phyloP scores from a whole-genome alignment of 2,113 vertebrate genomes.

The Boleophthalmus pectinirostris region DNA sequence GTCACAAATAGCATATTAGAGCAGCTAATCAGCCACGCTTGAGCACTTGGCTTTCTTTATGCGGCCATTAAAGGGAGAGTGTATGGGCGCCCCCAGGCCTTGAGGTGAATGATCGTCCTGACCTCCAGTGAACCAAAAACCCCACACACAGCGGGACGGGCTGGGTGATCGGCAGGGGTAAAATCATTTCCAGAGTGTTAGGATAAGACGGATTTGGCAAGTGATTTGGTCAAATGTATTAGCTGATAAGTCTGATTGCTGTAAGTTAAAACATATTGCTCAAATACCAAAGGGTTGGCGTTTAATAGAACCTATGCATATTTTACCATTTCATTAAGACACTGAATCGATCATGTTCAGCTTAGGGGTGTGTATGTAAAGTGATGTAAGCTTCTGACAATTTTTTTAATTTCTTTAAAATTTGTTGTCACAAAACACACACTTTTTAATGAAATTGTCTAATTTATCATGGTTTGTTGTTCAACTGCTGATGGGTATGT shows the following conservation, averaged over 20 bases:
- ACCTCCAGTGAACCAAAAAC: slow-evolving; percentile 86
- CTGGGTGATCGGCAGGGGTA: slow-evolving; percentile 49
- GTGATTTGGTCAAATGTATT: slow-evolving; percentile 40
- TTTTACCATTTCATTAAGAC: neutral
- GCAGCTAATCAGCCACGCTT: slow-evolving; percentile 94
- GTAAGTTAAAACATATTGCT: neutral
- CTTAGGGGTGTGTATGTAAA: neutral
- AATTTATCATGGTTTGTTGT: neutral
- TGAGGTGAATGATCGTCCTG: slow-evolving; percentile 90
- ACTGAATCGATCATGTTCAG: neutral
- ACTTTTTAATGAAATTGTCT: neutral
- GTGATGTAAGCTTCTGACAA: too few species aligned
- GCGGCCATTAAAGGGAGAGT: slow-evolving; percentile 90
- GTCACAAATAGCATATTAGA: slow-evolving; percentile 99
- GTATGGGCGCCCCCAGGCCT: slow-evolving; percentile 83
- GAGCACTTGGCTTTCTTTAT: slow-evolving; percentile 91
- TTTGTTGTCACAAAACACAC: too few species aligned
- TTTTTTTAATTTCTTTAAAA: too few species aligned
- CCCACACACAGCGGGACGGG: slow-evolving; percentile 66
- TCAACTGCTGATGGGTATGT: neutral
- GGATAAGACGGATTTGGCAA: slow-evolving; percentile 33
- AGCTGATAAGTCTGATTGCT: neutral
- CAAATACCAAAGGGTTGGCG: neutral
- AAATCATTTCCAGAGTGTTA: slow-evolving; percentile 29
- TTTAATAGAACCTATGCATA: neutral